Evolutionary conservation across 2,797 vertebrate genomes (phyloP), one percentile per base, ranked within the genome.

Genomic region (Enteromius mattozi): DNA sequence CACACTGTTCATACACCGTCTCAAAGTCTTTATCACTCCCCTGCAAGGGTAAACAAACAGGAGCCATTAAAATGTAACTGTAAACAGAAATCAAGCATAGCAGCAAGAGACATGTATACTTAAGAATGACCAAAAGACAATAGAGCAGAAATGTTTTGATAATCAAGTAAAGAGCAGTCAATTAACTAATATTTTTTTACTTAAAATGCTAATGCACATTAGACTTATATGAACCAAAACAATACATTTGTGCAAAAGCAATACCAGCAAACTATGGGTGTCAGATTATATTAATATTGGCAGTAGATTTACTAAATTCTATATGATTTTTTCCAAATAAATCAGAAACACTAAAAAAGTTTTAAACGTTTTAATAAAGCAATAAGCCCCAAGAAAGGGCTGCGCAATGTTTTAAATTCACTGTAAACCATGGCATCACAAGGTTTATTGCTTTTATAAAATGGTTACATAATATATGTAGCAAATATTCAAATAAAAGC

Each of bases 11-110:
- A 0, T 99, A 99, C 88, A 99, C 98, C 35, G 91, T 94, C 92
- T 99, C 98, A 88, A 99, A 99, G 94, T 99, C 97, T 63, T 96
- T 92, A 63, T 97, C 97, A 0, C 87, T 95, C 35, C 97, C 98
- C 97, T 99, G 90, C 82, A 88, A 90, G 27, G 45, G 40, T 66
- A 89, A 87, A 87, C 7, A 88, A 76, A 90, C 42, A 77, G 70
- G 24, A 68, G 27, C 66, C 17, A 80, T 33, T 30, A 4, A 24
- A 30, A 63, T 30, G 27, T 30, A 27, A 61, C 24, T 61, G n/a
- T 59, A 24, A 61, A 61, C n/a, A 61, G 56, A 27, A 63, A 63
- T 63, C 59, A 63, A 63, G 59, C 24, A 30, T 63, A 27, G 24
- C 24, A 30, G 24, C 27, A 16, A 27, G 24, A 30, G 61, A 30